A percentile compares a stretch with the other conserved stretches of the same genome.
Evolutionary conservation across 2,888 invertebrate species (phyloP).

Genomic region (Diaphora mendica): DNA sequence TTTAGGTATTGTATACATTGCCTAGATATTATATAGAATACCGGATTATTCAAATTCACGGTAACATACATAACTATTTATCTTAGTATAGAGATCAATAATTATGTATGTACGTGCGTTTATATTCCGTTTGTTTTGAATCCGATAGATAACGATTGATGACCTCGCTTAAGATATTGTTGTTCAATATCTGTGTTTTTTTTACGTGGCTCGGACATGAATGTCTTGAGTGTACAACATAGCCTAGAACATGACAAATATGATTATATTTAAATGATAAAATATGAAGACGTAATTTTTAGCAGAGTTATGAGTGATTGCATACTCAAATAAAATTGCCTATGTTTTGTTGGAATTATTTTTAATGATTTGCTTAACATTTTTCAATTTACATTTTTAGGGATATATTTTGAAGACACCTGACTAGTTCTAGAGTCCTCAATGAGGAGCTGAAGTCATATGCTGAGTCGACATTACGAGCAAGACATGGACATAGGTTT

Average conservation of each 20-base stretch:
- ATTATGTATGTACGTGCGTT: slow-evolving; percentile 6
- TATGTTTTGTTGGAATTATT: no score
- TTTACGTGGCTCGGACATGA: background rate
- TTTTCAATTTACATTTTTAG: no score
- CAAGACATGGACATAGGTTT: no score
- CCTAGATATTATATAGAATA: no score
- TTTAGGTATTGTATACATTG: no score
- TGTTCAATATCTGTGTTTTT: background rate
- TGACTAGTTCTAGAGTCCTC: background rate
- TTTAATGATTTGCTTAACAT: no score
- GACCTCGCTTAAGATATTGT: slow-evolving; percentile 6
- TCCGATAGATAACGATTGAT: slow-evolving; percentile 12
- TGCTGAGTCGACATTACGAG: no score
- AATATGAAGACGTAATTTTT: background rate
- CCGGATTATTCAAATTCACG: no score
- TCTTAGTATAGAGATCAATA: no score
- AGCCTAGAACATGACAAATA: background rate
- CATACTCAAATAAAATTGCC: background rate
- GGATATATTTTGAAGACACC: background rate
- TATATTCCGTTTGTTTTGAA: slow-evolving; percentile 18
- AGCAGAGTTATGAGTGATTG: background rate
- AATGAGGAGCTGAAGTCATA: no score
- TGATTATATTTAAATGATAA: background rate
- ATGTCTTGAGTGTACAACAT: background rate
- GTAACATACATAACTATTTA: background rate